Conservation (phyloP, 2,888 invertebrate species). For the Microctonus hyperodae region DNA sequence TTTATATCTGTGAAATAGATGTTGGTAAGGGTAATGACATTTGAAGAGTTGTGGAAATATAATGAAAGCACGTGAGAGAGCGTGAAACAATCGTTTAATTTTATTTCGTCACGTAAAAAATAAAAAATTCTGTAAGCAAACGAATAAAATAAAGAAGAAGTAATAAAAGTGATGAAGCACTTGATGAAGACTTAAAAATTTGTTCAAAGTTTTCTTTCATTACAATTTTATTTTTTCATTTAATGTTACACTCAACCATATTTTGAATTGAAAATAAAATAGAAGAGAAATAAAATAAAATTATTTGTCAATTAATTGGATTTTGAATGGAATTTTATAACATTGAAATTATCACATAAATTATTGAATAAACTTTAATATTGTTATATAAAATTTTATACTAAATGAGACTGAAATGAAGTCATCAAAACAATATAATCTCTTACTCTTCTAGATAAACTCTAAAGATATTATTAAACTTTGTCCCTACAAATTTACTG, state of each 20-base stretch:
- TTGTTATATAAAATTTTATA: not conserved
- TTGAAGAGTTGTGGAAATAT: conserved; percentile 3
- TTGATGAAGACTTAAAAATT: not conserved
- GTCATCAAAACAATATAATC: conserved; percentile 2
- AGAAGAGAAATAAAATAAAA: not conserved
- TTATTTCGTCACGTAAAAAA: conserved; percentile 18
- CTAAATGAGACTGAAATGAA: conserved; percentile 4
- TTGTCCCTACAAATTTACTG: conserved; percentile 8
- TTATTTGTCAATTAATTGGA: not conserved
- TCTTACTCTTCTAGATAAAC: not conserved
- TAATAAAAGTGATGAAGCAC: not conserved
- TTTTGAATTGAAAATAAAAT: not conserved
- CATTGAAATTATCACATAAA: not conserved
- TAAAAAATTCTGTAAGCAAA: not conserved
- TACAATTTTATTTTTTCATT: not conserved
- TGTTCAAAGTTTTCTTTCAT: not conserved
- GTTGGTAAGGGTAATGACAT: conserved; percentile 8
- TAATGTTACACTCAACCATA: not conserved
- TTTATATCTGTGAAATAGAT: conserved; percentile 8
- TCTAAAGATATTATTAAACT: conserved; percentile 18
- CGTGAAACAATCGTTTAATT: conserved; percentile 15
- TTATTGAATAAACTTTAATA: not conserved
- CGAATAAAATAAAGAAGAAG: not conserved
- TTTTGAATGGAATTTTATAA: too few species aligned
- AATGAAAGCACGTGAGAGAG: conserved; percentile 2